Evolutionary conservation across 2,888 invertebrate genomes (phyloP), one percentile per base, ranked within the genome.

Genomic region (Halictus quadricinctus): DNA sequence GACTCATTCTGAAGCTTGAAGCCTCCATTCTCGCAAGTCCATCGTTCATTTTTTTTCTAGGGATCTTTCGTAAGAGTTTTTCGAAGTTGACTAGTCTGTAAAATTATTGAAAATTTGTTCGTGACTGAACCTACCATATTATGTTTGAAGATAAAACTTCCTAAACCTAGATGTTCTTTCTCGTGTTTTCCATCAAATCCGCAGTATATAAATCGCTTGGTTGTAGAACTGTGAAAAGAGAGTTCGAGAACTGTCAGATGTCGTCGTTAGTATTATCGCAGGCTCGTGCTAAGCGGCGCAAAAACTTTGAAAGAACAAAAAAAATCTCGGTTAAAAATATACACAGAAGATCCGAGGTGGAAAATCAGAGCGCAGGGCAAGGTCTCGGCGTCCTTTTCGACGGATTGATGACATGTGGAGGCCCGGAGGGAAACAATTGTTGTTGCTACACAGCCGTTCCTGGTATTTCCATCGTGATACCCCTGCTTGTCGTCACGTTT

Each of bases 381-480:
- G 13, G 73, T 78, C 75, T 74, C 66, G 64, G 64, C 50, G 64
- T 70, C 60, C 80, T 86, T 78, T 82, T 80, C 76, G 60, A 66
- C 64, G 84, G 79, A 76, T 79, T 75, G 80, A 77, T 82, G 83
- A 83, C 88, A 74, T 25, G 81, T 79, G 87, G 81, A 84, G 66
- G 72, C 66, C 84, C 78, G 54, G 83, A 87, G 80, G 77, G 79
- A 88, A 86, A 80, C 83, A 86, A 89, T 89, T 84, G 80, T 78
- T 79, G 81, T 78, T 81, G 69, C 64, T 72, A 36, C 64, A 76
- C 78, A 77, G 79, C 79, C 82, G 84, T 73, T 69, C 74, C 83
- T 72, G 66, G 69, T 85, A 81, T 87, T 85, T 88, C 75, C 87
- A 82, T 82, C 82, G 76, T 50, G 80, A 80, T 77, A 69, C 87